A percentile compares a stretch with the other conserved stretches of the same genome.
These are phyloP conservation scores for Paedocypris sp. DNA, from an alignment of 2,113 vertebrate species.

Conservation along the genomic window DNA sequence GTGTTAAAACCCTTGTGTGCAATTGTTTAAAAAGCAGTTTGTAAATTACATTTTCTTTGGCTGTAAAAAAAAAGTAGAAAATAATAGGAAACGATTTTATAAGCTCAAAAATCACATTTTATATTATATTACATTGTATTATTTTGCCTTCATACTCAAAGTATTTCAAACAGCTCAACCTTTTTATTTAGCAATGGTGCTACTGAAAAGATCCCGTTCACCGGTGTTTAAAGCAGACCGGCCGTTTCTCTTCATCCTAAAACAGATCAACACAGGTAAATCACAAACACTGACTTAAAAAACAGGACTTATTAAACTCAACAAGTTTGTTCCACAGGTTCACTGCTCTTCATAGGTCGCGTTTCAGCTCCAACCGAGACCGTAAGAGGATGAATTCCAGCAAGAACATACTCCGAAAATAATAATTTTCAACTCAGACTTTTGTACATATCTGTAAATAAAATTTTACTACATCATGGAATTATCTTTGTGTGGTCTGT, in stretches of 20 bases:
- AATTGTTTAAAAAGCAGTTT: too few species aligned
- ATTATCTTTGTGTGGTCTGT: slow-evolving; percentile 38
- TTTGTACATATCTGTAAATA: slow-evolving; percentile 68
- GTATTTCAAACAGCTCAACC: too few species aligned
- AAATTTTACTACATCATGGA: slow-evolving; percentile 50
- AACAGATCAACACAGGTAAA: slow-evolving; percentile 71
- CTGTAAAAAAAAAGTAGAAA: too few species aligned
- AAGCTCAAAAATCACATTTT: too few species aligned
- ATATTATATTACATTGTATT: too few species aligned
- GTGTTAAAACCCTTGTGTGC: too few species aligned
- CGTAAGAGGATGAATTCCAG: not conserved
- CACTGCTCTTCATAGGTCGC: slow-evolving; percentile 76
- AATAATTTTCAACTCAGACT: slow-evolving; percentile 8
- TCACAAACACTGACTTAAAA: not conserved
- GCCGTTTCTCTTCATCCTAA: slow-evolving; percentile 76
- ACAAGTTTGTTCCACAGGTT: slow-evolving; percentile 60
- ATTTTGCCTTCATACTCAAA: too few species aligned
- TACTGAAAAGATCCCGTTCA: slow-evolving; percentile 75
- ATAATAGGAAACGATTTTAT: too few species aligned
- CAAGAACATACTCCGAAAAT: not conserved
- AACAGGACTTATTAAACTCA: too few species aligned
- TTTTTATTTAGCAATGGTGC: slow-evolving; percentile 65
- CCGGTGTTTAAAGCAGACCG: slow-evolving; percentile 80
- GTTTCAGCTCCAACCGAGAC: slow-evolving; percentile 67
- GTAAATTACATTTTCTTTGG: too few species aligned